Evolutionary conservation across 2,113 vertebrate species (phyloP), one percentile per base, ranked within the genome.

Genomic region (Etia nguti): DNA sequence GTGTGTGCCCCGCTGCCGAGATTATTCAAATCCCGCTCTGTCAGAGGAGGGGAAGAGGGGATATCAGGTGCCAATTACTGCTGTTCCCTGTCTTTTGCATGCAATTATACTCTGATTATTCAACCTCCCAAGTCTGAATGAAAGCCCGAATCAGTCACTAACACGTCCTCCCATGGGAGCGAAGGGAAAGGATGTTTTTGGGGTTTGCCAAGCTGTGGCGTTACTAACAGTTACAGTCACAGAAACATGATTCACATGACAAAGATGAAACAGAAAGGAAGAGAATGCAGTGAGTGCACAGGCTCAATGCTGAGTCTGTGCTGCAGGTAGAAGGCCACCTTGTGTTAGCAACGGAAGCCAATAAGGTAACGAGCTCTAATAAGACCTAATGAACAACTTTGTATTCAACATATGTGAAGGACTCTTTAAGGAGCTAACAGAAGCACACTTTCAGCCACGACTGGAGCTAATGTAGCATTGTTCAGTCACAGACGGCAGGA

Each of bases 1-100:
- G 75, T 43, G 46, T 52, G 80, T 10, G 18, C 81, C 62, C 62
- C 18, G 36, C 83, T 90, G 88, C 88, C 77, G 85, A 86, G 83
- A 91, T 90, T 80, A 85, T 92, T 91, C 75, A 88, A 90, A 92
- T 92, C 26, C 68, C 59, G 70, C 82, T 55, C 41, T 38, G 75
- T 54, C 13, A 7, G 59, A 84, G 83, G 80, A 83, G 80, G 60
- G 26, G 54, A 83, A 82, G 60, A 54, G 26, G 26, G 80, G 82
- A 83, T 89, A 89, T 85, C 90, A 94, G 88, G 88, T 92, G 90
- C 87, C 93, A 94, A 90, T 94, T 92, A 94, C 88, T 10, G 81
- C 84, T 24, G 79, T 75, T 75, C 83, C 10, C 83, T 55, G 65
- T 89, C 88, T 92, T 93, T 59, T 86, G 70, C 80, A 59, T 81